Percentiles rank a stretch among this genome's conserved stretches.
phyloP scores from a whole-genome alignment of 2,888 invertebrate species.

The Chorisops tibialis region DNA sequence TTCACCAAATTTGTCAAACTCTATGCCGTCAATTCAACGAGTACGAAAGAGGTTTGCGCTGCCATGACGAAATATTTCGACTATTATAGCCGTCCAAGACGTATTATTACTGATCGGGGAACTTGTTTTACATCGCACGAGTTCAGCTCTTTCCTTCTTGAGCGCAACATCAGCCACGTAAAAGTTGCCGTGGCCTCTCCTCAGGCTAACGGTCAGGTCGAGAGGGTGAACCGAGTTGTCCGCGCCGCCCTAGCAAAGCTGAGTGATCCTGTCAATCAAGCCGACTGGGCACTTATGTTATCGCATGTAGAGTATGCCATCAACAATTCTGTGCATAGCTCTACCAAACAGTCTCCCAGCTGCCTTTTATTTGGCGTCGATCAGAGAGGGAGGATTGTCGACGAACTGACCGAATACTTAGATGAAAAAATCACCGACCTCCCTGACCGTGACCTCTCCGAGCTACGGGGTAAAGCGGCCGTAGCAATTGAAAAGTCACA shows the following conservation, averaged over 20 bases:
- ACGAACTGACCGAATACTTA: no score
- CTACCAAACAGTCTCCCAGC: slow-evolving; percentile 37
- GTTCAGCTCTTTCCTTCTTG: not conserved
- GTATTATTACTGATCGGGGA: not conserved
- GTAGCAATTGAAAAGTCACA: no score
- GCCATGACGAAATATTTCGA: not conserved
- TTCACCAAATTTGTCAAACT: slow-evolving; percentile 32
- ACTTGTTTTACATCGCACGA: slow-evolving; percentile 11
- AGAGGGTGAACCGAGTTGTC: slow-evolving; percentile 26
- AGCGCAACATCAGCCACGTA: not conserved
- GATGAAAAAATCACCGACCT: no score
- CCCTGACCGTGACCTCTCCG: slow-evolving; percentile 34
- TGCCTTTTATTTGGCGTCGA: slow-evolving; percentile 37
- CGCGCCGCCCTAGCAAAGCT: not conserved
- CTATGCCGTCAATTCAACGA: slow-evolving; percentile 7
- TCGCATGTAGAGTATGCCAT: slow-evolving; percentile 34
- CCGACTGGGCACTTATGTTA: slow-evolving; percentile 33
- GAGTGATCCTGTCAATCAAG: not conserved
- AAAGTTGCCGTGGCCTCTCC: not conserved
- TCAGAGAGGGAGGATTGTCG: slow-evolving; percentile 35
- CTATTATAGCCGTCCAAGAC: slow-evolving; percentile 1
- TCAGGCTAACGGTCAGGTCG: not conserved
- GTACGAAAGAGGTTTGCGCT: not conserved
- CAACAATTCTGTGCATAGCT: slow-evolving; percentile 35
- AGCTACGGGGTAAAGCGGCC: slow-evolving; percentile 24